These are phyloP conservation scores for Darevskia mixta DNA, from an alignment of 2,797 vertebrate genomes.

Conservation along the genomic window DNA sequence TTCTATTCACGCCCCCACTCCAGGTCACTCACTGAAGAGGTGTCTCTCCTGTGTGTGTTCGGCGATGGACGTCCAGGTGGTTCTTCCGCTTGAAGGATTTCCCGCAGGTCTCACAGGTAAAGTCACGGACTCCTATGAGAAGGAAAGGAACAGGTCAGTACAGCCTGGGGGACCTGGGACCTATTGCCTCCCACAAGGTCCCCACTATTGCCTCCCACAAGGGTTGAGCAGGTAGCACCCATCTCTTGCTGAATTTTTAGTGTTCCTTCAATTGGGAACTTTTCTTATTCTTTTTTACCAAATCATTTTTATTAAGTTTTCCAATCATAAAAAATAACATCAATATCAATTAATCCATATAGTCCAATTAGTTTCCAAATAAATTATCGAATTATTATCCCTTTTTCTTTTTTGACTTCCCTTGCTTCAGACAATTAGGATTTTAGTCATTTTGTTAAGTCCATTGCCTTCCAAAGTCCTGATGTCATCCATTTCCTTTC, in stretches of 20 bases:
- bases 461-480: no score
- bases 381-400: no score
- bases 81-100: constrained; percentile 96
- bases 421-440: no score
- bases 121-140: constrained; percentile 89
- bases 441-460: no score
- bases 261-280: no score
- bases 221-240: background rate
- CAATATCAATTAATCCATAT: no score
- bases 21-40: constrained; percentile 89
- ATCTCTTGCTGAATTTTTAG: background rate
- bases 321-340: no score
- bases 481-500: no score
- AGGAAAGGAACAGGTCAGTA: background rate
- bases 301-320: no score
- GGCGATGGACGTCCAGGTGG: constrained; percentile 92
- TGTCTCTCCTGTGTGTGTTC: constrained; percentile 94
- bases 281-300: no score
- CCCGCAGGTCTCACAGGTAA: constrained; percentile 94
- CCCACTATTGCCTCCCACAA: background rate
- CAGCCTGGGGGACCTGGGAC: background rate
- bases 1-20: background rate
- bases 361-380: no score
- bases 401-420: no score
- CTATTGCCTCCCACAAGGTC: background rate